Percentiles rank a stretch among this genome's conserved stretches.
Conservation (phyloP, 2,888 invertebrate species). For the Punctoribates punctum region DNA sequence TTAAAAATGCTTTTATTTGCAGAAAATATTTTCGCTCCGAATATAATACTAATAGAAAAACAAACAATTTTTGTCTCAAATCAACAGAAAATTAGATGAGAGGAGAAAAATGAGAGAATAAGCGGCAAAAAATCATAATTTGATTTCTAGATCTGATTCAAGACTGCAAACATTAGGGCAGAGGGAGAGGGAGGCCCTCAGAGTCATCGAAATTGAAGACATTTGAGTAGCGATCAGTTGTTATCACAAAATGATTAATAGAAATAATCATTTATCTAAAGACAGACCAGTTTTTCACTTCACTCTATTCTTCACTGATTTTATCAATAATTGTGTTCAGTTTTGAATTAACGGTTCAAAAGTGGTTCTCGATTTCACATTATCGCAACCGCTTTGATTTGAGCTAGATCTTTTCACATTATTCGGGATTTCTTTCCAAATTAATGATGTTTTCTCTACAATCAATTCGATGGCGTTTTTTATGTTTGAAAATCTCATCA, state of each 20-base stretch:
- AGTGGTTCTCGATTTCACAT: neutral
- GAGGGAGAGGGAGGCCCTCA: neutral
- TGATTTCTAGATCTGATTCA: neutral
- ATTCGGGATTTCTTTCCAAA: no score
- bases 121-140: neutral
- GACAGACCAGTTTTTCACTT: neutral
- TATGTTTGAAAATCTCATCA: no score
- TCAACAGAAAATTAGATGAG: neutral
- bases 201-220: neutral
- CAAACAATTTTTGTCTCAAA: neutral
- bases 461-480: no score
- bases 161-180: neutral
- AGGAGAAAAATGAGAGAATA: neutral
- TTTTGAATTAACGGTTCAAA: no score
- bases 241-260: conserved; percentile 20
- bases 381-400: no score
- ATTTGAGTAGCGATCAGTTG: neutral
- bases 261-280: conserved; percentile 25
- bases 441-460: no score
- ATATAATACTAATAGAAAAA: neutral
- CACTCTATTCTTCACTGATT: neutral
- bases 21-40: neutral
- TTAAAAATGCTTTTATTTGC: neutral
- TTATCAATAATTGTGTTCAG: neutral
- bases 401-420: no score